Base-by-base conservation (phyloP, 2,797 vertebrate species). In the Hylomyscus alleni region DNA sequence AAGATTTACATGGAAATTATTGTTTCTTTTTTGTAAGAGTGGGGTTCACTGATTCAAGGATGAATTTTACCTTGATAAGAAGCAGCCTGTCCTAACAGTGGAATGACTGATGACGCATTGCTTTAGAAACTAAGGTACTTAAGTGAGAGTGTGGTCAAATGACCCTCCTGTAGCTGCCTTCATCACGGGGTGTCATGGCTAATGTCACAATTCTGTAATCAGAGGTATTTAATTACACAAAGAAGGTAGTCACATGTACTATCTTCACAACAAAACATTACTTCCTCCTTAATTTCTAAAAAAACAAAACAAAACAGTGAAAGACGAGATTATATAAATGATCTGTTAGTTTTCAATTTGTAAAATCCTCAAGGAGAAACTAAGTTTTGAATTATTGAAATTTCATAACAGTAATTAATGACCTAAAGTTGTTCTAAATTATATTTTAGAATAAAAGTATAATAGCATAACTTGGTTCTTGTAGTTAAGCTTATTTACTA, bases 181-280 rank as follows among this genome's bases (percentile, higher is more conserved):
- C 76, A 88, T 34, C 83, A 91, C 83, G 58, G 15, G 26, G 26
- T 72, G 4, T 62, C 37, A n/a, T 88, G 78, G 91, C 93, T 93
- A 95, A 95, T 78, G 88, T 58, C 13, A 76, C 5, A 65, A 62
- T 90, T 95, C 44, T 88, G 2, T 82, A 78, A 85, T 52, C 19
- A 93, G 58, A 89, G 17, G 44, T 60, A 37, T 67, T 89, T 91
- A 24, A 72, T 84, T 90, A 84, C 47, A 73, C 9, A 94, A 86
- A 91, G 73, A 95, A 75, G 67, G 29, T 78, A 10, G 31, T 97
- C 97, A 93, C 91, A 88, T 58, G 80, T 83, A 85, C 54, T 97
- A 90, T 92, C 69, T 95, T 97, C 95, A 97, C 95, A 96, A 97
- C 85, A 97, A 97, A 84, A 82, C 84, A 86, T 96, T 95, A 97